Evolutionary conservation across 2,113 vertebrate genomes (phyloP).

Genomic region (Oplegnathus fasciatus): DNA sequence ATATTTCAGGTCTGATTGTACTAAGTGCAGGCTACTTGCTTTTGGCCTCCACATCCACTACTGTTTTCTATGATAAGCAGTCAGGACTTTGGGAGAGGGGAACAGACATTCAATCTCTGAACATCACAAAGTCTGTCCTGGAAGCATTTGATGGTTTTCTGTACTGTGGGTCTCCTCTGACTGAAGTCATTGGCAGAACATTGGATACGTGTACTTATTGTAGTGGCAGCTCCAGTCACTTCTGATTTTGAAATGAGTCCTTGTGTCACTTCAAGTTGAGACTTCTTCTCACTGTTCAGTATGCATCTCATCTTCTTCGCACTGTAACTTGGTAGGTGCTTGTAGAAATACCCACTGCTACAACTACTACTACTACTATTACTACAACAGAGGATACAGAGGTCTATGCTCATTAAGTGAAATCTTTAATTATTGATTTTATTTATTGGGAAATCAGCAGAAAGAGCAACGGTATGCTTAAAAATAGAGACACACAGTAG

Average conservation of each 20-base stretch:
- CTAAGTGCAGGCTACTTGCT: neutral
- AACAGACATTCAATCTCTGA: constrained; percentile 1
- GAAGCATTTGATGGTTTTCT: constrained; percentile 23
- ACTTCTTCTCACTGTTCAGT: constrained; percentile 33
- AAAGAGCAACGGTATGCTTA: neutral
- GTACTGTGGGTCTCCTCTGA: constrained; percentile 41
- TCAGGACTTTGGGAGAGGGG: neutral
- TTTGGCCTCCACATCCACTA: neutral
- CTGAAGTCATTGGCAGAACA: constrained; percentile 51
- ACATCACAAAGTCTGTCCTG: constrained; percentile 17
- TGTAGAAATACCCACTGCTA: neutral
- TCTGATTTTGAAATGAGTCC: constrained; percentile 42
- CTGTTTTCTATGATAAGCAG: neutral
- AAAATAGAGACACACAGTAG: neutral
- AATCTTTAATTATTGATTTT: neutral
- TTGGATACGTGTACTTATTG: constrained; percentile 44
- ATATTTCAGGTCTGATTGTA: neutral
- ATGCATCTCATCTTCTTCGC: constrained; percentile 28
- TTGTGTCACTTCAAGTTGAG: constrained; percentile 48
- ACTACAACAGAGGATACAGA: neutral
- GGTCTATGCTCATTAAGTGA: neutral
- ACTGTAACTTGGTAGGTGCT: neutral
- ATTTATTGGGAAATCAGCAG: neutral
- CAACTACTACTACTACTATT: neutral
- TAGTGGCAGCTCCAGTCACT: constrained; percentile 66